Evolutionary conservation across 2,113 vertebrate genomes (phyloP).

Genomic region (Cheilinus undulatus): DNA sequence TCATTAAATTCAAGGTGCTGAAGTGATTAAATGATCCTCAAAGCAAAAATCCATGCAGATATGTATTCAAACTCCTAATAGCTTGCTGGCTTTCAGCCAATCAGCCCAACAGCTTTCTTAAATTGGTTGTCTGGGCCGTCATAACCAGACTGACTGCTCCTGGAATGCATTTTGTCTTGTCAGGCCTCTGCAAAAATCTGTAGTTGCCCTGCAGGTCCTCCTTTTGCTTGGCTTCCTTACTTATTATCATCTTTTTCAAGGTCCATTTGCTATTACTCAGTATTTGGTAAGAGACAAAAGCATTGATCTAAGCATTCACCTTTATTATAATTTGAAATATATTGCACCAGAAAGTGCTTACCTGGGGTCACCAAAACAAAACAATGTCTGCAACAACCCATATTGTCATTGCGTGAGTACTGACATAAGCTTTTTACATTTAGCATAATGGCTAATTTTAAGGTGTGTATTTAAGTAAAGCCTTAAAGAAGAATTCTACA

Average conservation of each 20-base stretch:
- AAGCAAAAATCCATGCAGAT: neutral
- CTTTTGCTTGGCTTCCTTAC: neutral
- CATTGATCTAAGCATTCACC: neutral
- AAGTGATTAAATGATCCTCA: no score
- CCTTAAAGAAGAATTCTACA: neutral
- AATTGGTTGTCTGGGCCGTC: neutral
- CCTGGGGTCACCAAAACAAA: neutral
- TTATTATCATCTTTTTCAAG: neutral
- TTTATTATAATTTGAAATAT: neutral
- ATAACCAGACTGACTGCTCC: conserved; percentile 10
- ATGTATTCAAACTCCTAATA: neutral
- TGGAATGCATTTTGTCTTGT: conserved; percentile 30
- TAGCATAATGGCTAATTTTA: neutral
- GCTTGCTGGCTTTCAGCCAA: neutral
- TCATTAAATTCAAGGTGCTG: neutral
- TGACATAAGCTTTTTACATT: neutral
- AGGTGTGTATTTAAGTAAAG: neutral
- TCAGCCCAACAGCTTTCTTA: neutral
- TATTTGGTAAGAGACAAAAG: neutral
- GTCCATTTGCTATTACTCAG: no score
- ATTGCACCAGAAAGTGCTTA: neutral
- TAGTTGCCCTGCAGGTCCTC: neutral
- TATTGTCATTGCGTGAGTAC: neutral
- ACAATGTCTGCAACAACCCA: neutral
- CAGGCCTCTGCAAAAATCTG: conserved; percentile 29